Percentiles rank a stretch among this genome's conserved stretches.
phyloP scores from a whole-genome alignment of 2,797 vertebrate genomes.

The Valencia hispanica region DNA sequence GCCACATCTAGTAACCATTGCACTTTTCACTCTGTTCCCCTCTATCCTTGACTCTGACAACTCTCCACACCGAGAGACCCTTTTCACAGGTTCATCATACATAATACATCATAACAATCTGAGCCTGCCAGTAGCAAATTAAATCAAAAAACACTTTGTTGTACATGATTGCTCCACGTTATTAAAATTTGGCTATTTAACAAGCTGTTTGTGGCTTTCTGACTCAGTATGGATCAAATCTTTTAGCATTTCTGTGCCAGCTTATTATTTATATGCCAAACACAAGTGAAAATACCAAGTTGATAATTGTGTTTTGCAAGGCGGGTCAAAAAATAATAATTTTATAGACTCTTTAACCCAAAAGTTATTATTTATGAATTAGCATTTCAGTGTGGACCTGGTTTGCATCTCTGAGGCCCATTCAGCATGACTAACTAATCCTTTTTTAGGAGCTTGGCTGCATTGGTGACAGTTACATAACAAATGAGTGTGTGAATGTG shows the following conservation, averaged over 20 bases:
- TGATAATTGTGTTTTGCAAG: background rate
- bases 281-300: background rate
- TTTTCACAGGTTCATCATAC: background rate
- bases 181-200: too few species aligned
- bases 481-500: background rate
- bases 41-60: background rate
- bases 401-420: background rate
- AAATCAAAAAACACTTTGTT: background rate
- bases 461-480: slow-evolving; percentile 14
- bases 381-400: background rate
- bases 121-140: background rate
- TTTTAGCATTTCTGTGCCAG: background rate
- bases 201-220: background rate
- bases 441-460: background rate
- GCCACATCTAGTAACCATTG: background rate
- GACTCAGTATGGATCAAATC: background rate
- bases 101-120: background rate
- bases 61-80: background rate
- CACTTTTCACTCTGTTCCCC: background rate
- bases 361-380: background rate
- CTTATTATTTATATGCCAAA: background rate
- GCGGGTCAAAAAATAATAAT: too few species aligned
- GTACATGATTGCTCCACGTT: background rate
- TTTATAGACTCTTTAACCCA: too few species aligned
- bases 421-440: background rate